A percentile compares a stretch with the other conserved stretches of the same genome.
Conservation (phyloP, 2,888 invertebrate species). For the Phania funesta region DNA sequence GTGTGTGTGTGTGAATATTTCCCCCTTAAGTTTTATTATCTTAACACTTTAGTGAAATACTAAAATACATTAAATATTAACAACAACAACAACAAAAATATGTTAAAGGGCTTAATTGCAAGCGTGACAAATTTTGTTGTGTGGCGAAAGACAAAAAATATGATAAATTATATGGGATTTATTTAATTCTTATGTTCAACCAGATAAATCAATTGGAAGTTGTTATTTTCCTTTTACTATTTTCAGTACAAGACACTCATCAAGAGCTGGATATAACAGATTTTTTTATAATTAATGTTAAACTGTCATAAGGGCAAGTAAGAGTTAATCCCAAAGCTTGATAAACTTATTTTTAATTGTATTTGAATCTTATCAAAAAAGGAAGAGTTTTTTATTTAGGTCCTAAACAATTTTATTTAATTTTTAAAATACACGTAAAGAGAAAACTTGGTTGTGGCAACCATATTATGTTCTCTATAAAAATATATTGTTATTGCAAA, state of each 20-base stretch:
- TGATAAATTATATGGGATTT: slow-evolving; percentile 65
- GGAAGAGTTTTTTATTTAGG: too few species aligned
- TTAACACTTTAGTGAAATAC: slow-evolving; percentile 62
- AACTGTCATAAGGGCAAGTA: neutral
- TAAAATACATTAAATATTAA: slow-evolving; percentile 2
- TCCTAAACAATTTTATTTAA: too few species aligned
- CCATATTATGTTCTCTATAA: too few species aligned
- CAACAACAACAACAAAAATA: slow-evolving; percentile 15
- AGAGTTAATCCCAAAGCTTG: neutral
- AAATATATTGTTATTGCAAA: too few species aligned
- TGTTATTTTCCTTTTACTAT: neutral
- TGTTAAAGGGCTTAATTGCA: slow-evolving; percentile 60
- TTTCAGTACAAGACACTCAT: neutral
- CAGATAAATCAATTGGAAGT: slow-evolving; percentile 44
- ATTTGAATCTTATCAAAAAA: neutral
- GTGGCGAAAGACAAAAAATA: slow-evolving; percentile 14
- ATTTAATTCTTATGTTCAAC: slow-evolving; percentile 45
- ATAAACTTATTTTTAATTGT: neutral
- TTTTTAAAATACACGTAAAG: too few species aligned
- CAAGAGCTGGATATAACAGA: neutral
- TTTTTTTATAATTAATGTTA: slow-evolving; percentile 15
- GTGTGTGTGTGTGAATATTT: neutral
- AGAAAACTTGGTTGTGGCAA: too few species aligned
- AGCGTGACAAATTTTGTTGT: slow-evolving; percentile 63
- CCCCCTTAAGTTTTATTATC: slow-evolving; percentile 56